Evolutionary conservation across 2,113 vertebrate genomes (phyloP), one percentile per base, ranked within the genome.

Genomic region (Maccullochella peelii): DNA sequence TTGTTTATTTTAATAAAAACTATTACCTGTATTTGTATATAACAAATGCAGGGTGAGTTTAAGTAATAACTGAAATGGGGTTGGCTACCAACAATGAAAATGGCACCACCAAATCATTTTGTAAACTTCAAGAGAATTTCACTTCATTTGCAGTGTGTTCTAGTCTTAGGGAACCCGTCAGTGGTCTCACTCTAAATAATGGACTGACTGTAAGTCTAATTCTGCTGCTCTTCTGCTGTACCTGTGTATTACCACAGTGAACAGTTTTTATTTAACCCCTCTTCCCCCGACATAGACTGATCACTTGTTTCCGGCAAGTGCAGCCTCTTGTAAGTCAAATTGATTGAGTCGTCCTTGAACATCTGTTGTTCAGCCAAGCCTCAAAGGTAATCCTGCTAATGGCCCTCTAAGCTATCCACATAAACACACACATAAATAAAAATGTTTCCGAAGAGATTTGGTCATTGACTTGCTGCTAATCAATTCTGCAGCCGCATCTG

Each of bases 371-470:
- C 88, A 89, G 91, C 94, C 93, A 92, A 91, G 93, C 93, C 94
- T 95, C 95, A 93, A 89, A 95, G 94, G 95, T 95, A 96, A 96
- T 96, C 95, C 92, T 71, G 80, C 94, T 96, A 96, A 96, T 96
- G 95, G 95, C 94, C 94, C 93, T 93, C 93, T 94, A 96, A 95
- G 93, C 93, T 95, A 94, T 95, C 91, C 93, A 93, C 94, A 95
- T 95, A 95, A 94, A 94, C 94, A 96, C 92, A 93, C 90, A 94
- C 94, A 95, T 95, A 95, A 95, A 96, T 95, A 96, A 95, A 95
- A 94, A 95, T 94, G 94, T 95, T 95, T 95, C 92, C 93, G 88
- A 95, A 94, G 93, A 94, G 94, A 96, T 94, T 93, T 91, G 89
- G 90, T 94, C 93, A 93, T 94, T 90, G 93, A 95, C 93, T 94